Base-by-base conservation (phyloP, 2,888 invertebrate genomes). In the Pasiphila rectangulata region DNA sequence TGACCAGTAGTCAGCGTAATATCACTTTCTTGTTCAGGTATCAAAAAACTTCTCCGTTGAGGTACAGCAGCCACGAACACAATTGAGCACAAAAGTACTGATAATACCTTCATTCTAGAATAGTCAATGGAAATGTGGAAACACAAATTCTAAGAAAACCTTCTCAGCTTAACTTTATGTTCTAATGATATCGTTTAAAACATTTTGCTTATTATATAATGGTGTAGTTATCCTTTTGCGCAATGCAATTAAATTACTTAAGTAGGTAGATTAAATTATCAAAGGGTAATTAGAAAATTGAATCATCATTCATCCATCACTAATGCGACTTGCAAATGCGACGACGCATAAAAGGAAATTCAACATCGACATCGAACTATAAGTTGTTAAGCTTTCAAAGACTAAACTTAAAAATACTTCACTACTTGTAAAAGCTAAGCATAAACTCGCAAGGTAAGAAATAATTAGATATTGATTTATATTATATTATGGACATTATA, bases 11-110 rank as follows among this genome's bases (percentile, higher is more conserved):
- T 49, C 3, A 47, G 6, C 5, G 42, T 15, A 12, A 29, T 34
- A 17, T 51, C 45, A 34, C 23, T 54, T 45, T 45, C 50, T 38
- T 29, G 63, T 40, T 67, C 64, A 10, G 66, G 65, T 3, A 57
- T 27, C 7, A 60, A 36, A 38, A 51, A 61, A 2, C 51, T 40
- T 6, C 51, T 48, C 20, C 63, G 55, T 9, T 51, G 39, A 3
- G 50, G 37, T 25, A 42, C 36, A n/a, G 20, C 39, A 6, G 47
- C 41, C 19, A 46, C 25, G 16, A 54, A 7, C 12, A 38, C 30
- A 4, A 27, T 19, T 1, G 39, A 45, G 25, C 42, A 52, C 16
- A 51, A 37, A 9, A 44, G 19, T 10, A 52, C 17, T 23, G 37
- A 16, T 21, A 32, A 19, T 7, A 46, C 16, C 20, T 36, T 43